Conservation (phyloP, 2,113 vertebrate genomes). For the Castor canadensis region DNA sequence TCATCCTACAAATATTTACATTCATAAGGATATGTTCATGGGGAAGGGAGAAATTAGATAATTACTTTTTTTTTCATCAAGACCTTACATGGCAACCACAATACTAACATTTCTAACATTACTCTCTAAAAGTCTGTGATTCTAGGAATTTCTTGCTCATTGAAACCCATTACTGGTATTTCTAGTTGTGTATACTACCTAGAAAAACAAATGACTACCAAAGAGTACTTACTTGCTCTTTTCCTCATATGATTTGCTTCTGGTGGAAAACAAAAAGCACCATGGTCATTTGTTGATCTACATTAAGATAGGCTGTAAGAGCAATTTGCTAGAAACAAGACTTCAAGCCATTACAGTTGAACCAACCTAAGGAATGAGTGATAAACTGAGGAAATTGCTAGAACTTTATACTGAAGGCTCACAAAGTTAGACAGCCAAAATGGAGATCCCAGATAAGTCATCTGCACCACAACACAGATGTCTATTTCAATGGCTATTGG, state of each 20-base stretch:
- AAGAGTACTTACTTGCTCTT: slow-evolving; percentile 46
- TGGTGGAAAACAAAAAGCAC: neutral
- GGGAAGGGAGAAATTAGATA: neutral
- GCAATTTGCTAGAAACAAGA: neutral
- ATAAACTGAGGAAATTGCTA: neutral
- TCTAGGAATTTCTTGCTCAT: neutral
- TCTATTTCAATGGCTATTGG: neutral
- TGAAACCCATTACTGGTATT: neutral
- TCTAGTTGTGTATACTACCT: neutral
- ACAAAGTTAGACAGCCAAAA: neutral
- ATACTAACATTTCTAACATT: neutral
- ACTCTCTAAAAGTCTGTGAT: neutral
- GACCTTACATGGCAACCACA: neutral
- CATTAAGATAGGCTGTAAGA: neutral
- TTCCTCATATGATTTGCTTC: neutral
- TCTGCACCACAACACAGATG: slow-evolving; percentile 16
- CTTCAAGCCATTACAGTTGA: neutral
- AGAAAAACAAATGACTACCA: neutral
- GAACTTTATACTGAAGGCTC: neutral
- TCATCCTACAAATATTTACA: neutral
- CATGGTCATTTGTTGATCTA: neutral
- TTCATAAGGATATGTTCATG: neutral
- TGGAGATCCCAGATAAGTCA: neutral
- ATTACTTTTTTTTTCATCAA: neutral
- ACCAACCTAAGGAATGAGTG: neutral